Percentiles rank a stretch among this genome's conserved stretches.
phyloP scores from a whole-genome alignment of 64 coral and sea anemone species.

The Montipora sp. region DNA sequence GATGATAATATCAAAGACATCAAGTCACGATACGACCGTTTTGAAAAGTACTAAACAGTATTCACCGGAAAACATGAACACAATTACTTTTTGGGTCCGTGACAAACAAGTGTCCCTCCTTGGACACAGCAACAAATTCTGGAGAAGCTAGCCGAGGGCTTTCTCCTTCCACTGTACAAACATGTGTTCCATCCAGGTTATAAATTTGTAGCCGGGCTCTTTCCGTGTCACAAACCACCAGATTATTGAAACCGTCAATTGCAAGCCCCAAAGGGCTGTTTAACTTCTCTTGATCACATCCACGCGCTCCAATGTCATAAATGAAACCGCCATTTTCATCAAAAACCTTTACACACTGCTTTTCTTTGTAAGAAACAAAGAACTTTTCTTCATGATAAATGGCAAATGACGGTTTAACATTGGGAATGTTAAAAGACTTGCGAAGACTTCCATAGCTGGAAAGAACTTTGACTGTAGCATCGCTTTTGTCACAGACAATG shows the following conservation, averaged over 20 bases:
- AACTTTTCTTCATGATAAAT: slow-evolving; percentile 18
- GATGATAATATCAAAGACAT: too few relatives aligned
- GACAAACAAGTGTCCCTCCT: slow-evolving; percentile 20
- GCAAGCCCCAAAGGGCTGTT: background rate
- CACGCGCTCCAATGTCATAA: background rate
- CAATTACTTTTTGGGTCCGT: background rate
- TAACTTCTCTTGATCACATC: background rate
- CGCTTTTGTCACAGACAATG: background rate
- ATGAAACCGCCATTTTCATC: background rate
- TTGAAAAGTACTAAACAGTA: background rate
- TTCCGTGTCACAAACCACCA: slow-evolving; percentile 53
- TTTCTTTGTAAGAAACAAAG: slow-evolving; percentile 21
- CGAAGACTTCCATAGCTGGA: too few relatives aligned
- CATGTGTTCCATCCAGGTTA: slow-evolving; percentile 33
- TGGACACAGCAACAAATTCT: slow-evolving; percentile 29
- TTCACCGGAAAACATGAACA: slow-evolving; percentile 21
- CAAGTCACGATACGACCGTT: too few relatives aligned
- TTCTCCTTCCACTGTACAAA: background rate
- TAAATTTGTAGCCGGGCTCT: slow-evolving; percentile 38
- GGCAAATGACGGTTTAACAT: slow-evolving; percentile 18
- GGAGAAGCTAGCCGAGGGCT: background rate
- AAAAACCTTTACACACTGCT: slow-evolving; percentile 37
- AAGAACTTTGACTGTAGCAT: background rate
- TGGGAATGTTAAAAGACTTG: background rate
- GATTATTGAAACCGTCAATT: slow-evolving; percentile 8